These are phyloP conservation scores for Apodemia duryi DNA, from an alignment of 2,888 invertebrate species.

Conservation along the genomic window DNA sequence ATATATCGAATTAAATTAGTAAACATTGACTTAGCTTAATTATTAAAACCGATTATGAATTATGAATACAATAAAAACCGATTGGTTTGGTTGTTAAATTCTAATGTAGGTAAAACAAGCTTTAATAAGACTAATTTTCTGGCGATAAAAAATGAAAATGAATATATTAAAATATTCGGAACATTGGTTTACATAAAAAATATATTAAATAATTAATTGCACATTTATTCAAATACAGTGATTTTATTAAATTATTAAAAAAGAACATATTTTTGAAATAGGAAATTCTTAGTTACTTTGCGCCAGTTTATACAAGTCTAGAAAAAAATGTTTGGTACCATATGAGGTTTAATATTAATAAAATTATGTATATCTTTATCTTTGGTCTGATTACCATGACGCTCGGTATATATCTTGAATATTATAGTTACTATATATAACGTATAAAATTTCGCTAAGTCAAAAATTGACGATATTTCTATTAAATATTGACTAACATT, in stretches of 20 bases:
- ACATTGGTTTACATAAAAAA: background rate
- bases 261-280: slow-evolving; percentile 8
- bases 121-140: background rate
- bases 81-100: slow-evolving; percentile 26
- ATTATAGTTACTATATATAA: slow-evolving; percentile 69
- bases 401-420: slow-evolving; percentile 63
- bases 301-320: slow-evolving; percentile 40
- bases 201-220: background rate
- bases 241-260: background rate
- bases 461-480: slow-evolving; percentile 77
- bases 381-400: slow-evolving; percentile 74
- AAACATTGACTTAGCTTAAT: slow-evolving; percentile 78
- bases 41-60: slow-evolving; percentile 69
- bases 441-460: slow-evolving; percentile 79
- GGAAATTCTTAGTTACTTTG: slow-evolving; percentile 23
- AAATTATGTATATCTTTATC: slow-evolving; percentile 71
- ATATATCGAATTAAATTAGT: slow-evolving; percentile 74
- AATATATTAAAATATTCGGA: background rate
- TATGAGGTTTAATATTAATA: slow-evolving; percentile 70
- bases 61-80: slow-evolving; percentile 51
- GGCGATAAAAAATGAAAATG: background rate
- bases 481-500: slow-evolving; percentile 76
- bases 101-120: slow-evolving; percentile 14
- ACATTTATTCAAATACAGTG: background rate
- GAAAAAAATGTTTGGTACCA: slow-evolving; percentile 70